A percentile compares a stretch with the other conserved stretches of the same genome.
phyloP scores from a whole-genome alignment of 2,113 vertebrate genomes.

The Sigmodon hispidus region DNA sequence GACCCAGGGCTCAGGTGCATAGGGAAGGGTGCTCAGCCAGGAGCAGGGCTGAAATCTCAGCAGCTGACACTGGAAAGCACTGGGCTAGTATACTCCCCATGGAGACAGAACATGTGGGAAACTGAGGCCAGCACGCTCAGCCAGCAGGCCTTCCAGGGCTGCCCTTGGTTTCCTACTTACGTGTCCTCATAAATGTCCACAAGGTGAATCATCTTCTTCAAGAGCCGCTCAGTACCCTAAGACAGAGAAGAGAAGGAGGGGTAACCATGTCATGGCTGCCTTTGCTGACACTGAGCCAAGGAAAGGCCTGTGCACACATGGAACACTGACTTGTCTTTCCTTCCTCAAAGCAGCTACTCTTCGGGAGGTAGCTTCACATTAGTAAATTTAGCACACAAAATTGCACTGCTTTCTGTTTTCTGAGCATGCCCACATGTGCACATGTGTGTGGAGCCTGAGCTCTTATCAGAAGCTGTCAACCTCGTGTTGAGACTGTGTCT shows the following conservation, averaged over 20 bases:
- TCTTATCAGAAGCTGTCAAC: neutral
- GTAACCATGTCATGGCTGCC: accelerated
- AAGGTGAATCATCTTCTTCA: slow-evolving; percentile 48
- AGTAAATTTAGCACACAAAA: neutral
- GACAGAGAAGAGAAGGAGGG: neutral
- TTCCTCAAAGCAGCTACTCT: neutral
- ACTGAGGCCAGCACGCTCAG: accelerated
- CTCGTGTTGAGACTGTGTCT: neutral
- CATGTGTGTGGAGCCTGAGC: neutral
- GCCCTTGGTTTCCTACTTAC: slow-evolving; percentile 58
- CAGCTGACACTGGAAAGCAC: neutral
- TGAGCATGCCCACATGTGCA: neutral
- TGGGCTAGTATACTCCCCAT: no score
- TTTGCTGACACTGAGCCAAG: neutral
- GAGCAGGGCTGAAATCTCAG: neutral
- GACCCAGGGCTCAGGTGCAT: no score
- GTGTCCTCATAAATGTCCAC: slow-evolving; percentile 47
- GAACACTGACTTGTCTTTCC: neutral
- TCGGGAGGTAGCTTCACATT: neutral
- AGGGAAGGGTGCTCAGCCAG: neutral
- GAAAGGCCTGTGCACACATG: neutral
- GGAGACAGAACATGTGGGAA: accelerated
- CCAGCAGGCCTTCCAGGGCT: accelerated
- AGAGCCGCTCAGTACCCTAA: slow-evolving; percentile 45
- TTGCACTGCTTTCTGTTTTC: neutral